Percentiles rank a stretch among this genome's conserved stretches.
These are phyloP conservation scores for Brenthis daphne DNA, from an alignment of 2,888 invertebrate species.

Conservation along the genomic window DNA sequence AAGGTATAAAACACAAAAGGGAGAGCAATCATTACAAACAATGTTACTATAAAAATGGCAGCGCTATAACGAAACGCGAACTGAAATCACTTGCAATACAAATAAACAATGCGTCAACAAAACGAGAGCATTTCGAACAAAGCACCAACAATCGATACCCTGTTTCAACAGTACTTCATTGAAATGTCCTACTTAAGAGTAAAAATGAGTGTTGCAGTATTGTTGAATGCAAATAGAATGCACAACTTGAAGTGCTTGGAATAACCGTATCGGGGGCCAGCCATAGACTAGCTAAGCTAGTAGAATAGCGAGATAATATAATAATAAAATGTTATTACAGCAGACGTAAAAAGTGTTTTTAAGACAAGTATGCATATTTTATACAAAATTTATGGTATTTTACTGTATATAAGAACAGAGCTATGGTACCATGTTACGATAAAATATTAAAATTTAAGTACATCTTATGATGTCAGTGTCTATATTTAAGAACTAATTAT, in stretches of 20 bases:
- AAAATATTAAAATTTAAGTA: too few species aligned
- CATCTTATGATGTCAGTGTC: too few species aligned
- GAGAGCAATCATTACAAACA: conserved; percentile 11
- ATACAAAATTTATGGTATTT: too few species aligned
- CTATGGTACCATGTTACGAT: too few species aligned
- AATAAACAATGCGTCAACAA: conserved; percentile 43
- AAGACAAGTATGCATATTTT: not conserved
- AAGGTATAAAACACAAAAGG: conserved; percentile 13
- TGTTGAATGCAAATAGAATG: conserved; percentile 71
- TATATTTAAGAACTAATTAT: too few species aligned
- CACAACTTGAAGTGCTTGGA: conserved; percentile 64
- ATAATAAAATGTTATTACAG: not conserved
- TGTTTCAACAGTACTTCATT: conserved; percentile 46
- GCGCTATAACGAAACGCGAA: conserved; percentile 23
- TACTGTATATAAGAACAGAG: too few species aligned
- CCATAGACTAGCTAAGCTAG: conserved; percentile 28
- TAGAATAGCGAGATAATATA: conserved; percentile 22
- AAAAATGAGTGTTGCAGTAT: conserved; percentile 67
- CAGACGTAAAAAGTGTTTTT: not conserved
- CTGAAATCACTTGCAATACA: conserved; percentile 33
- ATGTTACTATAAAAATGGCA: conserved; percentile 21
- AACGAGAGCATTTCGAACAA: conserved; percentile 45
- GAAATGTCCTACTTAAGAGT: conserved; percentile 58
- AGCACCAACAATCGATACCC: conserved; percentile 44
- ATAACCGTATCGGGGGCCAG: conserved; percentile 60